phyloP scores from a whole-genome alignment of 2,888 invertebrate genomes.

The Heteromyza rotundicornis region DNA sequence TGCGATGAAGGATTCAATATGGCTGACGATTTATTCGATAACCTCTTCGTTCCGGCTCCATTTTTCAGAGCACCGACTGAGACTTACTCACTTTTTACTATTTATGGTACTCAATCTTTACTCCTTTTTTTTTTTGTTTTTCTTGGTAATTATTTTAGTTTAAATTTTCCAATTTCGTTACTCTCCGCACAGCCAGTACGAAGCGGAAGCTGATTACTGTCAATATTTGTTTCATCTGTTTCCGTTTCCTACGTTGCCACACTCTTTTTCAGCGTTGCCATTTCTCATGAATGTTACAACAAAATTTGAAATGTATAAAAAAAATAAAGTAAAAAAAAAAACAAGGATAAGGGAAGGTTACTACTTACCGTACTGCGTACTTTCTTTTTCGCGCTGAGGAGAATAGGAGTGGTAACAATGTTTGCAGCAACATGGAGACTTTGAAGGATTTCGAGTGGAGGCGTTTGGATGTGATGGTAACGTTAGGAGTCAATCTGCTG shows the following conservation, averaged over 20 bases:
- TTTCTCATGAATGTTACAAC: conserved; percentile 26
- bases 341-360: neutral
- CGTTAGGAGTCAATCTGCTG: neutral
- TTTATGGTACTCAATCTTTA: no score
- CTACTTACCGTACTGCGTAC: neutral
- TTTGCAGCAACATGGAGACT: conserved; percentile 25
- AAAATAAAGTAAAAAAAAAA: neutral
- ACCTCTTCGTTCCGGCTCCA: no score
- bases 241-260: conserved; percentile 31
- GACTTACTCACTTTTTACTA: no score
- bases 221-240: conserved; percentile 53
- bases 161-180: neutral
- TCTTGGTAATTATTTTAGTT: conserved; percentile 14
- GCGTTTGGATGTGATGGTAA: neutral
- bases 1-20: no score
- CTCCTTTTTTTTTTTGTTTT: neutral
- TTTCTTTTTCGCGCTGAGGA: neutral
- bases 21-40: no score
- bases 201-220: conserved; percentile 52
- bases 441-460: conserved; percentile 11
- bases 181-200: conserved; percentile 13
- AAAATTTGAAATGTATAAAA: conserved; percentile 6
- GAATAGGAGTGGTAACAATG: neutral
- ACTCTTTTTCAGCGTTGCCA: conserved; percentile 10
- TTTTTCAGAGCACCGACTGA: no score